Conservation (phyloP, 1,140 invertebrate genomes). For the Eurytemora carolleeae region DNA sequence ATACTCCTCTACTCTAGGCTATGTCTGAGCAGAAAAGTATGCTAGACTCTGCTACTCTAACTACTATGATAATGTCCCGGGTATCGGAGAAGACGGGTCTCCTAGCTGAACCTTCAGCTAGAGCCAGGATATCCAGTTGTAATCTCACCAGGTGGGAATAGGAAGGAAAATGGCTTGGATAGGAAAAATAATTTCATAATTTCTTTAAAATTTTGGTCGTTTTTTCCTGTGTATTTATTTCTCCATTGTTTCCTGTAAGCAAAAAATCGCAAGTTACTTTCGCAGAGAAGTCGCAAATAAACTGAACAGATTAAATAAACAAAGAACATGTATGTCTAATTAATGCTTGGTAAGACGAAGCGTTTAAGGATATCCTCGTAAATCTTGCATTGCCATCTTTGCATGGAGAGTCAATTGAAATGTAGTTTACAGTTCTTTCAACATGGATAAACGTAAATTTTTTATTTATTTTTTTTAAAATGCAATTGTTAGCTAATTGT, state of each 20-base stretch:
- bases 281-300: no score
- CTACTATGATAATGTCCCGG: not conserved
- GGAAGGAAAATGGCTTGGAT: not conserved
- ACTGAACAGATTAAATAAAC: no score
- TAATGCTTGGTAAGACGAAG: no score
- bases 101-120: not conserved
- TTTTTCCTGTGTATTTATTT: not conserved
- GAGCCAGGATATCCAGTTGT: not conserved
- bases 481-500: not conserved
- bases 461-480: not conserved
- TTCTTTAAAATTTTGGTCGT: not conserved
- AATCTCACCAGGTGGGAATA: not conserved
- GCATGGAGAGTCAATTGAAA: not conserved
- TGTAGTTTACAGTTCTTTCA: not conserved
- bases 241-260: no score
- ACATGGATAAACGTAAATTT: not conserved
- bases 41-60: not conserved
- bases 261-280: no score
- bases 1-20: no score
- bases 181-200: not conserved
- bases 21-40: not conserved
- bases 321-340: no score
- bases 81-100: not conserved
- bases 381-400: not conserved
- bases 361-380: no score